A percentile compares a stretch with the other conserved stretches of the same genome.
These are phyloP conservation scores for Astropecten irregularis DNA, from an alignment of 53 echinoderm and acorn worm genomes.

Conservation along the genomic window DNA sequence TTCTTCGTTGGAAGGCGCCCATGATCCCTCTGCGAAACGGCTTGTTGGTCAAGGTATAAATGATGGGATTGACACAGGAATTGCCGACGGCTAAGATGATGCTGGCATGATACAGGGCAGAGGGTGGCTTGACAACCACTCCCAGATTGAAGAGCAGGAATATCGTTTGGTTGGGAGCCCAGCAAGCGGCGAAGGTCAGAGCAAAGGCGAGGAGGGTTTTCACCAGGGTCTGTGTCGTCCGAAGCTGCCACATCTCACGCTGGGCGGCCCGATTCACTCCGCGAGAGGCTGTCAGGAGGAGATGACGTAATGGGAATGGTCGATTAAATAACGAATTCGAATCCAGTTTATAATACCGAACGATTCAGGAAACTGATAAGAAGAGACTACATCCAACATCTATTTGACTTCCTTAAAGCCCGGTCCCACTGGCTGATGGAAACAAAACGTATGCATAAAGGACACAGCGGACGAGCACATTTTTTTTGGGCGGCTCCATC, in stretches of 20 bases:
- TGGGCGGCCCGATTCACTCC: background rate
- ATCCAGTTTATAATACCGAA: no score
- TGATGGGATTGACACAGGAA: slow-evolving; percentile 5
- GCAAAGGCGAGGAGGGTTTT: background rate
- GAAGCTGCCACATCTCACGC: background rate
- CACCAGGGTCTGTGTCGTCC: background rate
- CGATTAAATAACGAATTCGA: no score
- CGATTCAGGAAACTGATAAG: no score
- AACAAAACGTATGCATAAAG: no score
- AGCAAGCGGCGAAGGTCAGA: slow-evolving; percentile 22
- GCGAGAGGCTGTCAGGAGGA: no score
- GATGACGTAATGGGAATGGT: no score
- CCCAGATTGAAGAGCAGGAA: slow-evolving; percentile 3
- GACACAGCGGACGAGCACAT: no score
- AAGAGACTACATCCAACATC: no score
- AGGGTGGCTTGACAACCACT: background rate
- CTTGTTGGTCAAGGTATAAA: slow-evolving; percentile 11
- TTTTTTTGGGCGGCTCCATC: no score
- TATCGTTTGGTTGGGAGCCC: background rate
- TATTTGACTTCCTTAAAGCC: no score
- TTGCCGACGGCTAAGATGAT: no score
- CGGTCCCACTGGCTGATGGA: no score
- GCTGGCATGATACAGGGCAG: background rate
- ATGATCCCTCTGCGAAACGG: background rate
- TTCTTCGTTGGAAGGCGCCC: background rate